phyloP scores from a whole-genome alignment of 2,113 vertebrate genomes.

The Fregata magnificens region DNA sequence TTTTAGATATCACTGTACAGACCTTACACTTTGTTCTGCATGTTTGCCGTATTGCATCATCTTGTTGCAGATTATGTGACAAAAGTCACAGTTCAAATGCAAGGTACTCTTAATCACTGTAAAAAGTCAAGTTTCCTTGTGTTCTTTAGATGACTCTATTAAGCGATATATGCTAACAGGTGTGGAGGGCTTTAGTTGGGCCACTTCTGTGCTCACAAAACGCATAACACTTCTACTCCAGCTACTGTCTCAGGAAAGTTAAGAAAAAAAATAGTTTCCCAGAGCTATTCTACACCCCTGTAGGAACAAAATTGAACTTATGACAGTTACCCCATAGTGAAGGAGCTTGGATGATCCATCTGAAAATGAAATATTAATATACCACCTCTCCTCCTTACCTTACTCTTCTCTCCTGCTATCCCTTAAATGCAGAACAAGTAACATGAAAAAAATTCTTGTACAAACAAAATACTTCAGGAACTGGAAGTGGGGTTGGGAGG shows the following conservation, averaged over 20 bases:
- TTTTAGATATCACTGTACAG: neutral
- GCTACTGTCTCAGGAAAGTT: neutral
- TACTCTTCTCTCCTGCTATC: neutral
- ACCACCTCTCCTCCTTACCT: neutral
- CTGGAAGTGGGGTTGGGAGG: neutral
- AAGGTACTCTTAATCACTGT: neutral
- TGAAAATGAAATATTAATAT: neutral
- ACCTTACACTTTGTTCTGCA: neutral
- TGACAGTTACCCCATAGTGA: neutral
- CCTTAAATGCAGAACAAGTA: neutral
- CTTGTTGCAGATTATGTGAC: neutral
- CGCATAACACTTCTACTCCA: neutral
- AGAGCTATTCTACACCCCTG: neutral
- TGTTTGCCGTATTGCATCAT: neutral
- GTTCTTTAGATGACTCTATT: neutral
- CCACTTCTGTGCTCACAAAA: neutral
- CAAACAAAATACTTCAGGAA: neutral
- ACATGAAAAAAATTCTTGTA: neutral
- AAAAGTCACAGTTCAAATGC: neutral
- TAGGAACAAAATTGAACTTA: neutral
- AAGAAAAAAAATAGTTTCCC: neutral
- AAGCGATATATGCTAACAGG: neutral
- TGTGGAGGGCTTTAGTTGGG: neutral
- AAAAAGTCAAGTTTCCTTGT: neutral
- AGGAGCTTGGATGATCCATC: neutral